Evolutionary conservation across 2,113 vertebrate species (phyloP).

Genomic region (Syngnathus floridae): DNA sequence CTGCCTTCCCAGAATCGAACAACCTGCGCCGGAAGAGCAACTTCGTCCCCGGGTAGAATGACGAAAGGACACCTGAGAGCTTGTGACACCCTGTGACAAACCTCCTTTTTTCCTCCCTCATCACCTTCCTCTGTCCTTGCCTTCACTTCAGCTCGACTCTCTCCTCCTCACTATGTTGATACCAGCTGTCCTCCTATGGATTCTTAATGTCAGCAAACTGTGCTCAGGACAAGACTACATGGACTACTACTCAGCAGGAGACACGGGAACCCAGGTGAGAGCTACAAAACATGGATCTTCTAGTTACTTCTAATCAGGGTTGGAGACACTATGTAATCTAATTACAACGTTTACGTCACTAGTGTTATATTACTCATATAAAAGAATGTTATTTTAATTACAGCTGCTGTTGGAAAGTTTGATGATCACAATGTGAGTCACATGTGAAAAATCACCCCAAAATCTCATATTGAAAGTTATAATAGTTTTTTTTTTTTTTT

Average conservation of each 20-base stretch:
- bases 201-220: slow-evolving; percentile 53
- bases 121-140: slow-evolving; percentile 25
- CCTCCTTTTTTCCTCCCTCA: slow-evolving; percentile 6
- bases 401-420: too few relatives aligned
- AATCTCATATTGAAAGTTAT: too few relatives aligned
- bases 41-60: slow-evolving; percentile 63
- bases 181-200: slow-evolving; percentile 62
- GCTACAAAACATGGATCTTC: background rate
- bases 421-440: too few relatives aligned
- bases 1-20: slow-evolving; percentile 36
- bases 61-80: slow-evolving; percentile 29
- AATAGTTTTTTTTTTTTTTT: too few relatives aligned
- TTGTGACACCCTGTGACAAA: slow-evolving; percentile 27
- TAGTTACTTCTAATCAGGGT: too few relatives aligned
- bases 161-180: slow-evolving; percentile 65
- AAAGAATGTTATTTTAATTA: too few relatives aligned
- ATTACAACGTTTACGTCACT: too few relatives aligned
- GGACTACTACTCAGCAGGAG: slow-evolving; percentile 51
- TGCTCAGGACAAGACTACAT: slow-evolving; percentile 56
- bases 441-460: too few relatives aligned
- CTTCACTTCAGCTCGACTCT: slow-evolving; percentile 17
- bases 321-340: background rate
- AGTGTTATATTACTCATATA: too few relatives aligned
- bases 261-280: slow-evolving; percentile 60
- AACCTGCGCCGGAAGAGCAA: slow-evolving; percentile 51